Conservation (phyloP, 2,888 invertebrate genomes). For the Apamea epomidion region DNA sequence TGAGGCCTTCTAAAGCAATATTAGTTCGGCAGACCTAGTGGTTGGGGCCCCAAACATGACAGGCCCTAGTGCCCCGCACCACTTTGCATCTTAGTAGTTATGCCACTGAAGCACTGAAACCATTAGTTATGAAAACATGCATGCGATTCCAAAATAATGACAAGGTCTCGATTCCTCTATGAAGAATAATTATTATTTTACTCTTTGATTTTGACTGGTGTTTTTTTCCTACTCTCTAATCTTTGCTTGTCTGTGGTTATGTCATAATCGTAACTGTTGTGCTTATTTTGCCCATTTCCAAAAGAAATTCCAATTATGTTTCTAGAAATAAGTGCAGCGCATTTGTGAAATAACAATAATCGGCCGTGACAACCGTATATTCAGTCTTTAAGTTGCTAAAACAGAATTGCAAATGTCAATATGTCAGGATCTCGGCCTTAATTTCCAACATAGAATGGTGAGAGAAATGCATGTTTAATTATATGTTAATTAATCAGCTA, state of each 20-base stretch:
- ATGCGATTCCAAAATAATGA: neutral
- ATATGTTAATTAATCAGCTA: conserved; percentile 65
- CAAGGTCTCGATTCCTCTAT: neutral
- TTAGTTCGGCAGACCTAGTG: neutral
- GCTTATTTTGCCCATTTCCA: conserved; percentile 79
- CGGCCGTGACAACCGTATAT: conserved; percentile 74
- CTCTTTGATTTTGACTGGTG: conserved; percentile 40
- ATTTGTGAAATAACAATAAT: conserved; percentile 72
- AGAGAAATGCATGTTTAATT: conserved; percentile 76
- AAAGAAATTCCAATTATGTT: conserved; percentile 81
- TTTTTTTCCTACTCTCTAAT: conserved; percentile 37
- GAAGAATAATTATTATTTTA: neutral
- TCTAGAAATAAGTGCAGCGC: conserved; percentile 73
- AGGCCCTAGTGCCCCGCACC: too few species aligned
- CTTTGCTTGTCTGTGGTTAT: conserved; percentile 65
- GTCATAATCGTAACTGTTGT: conserved; percentile 76
- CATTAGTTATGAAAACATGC: neutral
- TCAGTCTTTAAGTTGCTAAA: conserved; percentile 80
- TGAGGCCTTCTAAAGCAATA: neutral
- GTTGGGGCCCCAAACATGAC: too few species aligned
- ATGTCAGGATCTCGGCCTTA: conserved; percentile 91
- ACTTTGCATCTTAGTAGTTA: too few species aligned
- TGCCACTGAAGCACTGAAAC: neutral
- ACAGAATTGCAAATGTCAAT: conserved; percentile 91
- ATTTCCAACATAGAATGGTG: conserved; percentile 91